A percentile compares a stretch with the other conserved stretches of the same genome.
Evolutionary conservation across 1,140 invertebrate species (phyloP).

Genomic region (Tribolium madens): DNA sequence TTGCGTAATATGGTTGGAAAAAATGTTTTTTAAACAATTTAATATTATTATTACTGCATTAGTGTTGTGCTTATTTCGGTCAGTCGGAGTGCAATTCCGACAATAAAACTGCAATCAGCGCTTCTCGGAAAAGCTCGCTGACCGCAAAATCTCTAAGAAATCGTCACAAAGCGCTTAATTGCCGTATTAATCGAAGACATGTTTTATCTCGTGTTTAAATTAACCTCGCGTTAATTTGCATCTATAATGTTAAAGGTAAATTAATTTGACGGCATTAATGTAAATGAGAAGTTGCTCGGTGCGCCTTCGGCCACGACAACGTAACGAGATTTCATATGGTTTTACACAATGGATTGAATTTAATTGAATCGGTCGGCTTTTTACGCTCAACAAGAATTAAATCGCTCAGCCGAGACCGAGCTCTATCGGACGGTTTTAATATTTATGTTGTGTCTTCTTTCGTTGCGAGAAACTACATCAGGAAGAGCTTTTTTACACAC

Average conservation of each 20-base stretch:
- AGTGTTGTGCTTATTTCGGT: not conserved
- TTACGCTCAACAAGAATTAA: not conserved
- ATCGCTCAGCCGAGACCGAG: not conserved
- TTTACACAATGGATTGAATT: slow-evolving; percentile 32
- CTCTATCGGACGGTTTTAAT: not conserved
- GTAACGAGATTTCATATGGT: slow-evolving; percentile 37
- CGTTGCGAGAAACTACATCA: not conserved
- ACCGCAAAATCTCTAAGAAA: slow-evolving; percentile 16
- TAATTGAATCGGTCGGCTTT: slow-evolving; percentile 23
- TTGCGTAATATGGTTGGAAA: not conserved
- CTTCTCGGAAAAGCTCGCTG: not conserved
- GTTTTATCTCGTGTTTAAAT: slow-evolving; percentile 61
- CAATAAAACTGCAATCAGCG: not conserved
- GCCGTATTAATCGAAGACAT: slow-evolving; percentile 60
- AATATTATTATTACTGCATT: not conserved
- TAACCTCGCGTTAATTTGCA: slow-evolving; percentile 61
- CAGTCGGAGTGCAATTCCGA: too few species aligned
- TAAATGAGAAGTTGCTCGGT: slow-evolving; percentile 54
- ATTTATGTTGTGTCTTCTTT: not conserved
- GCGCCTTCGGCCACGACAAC: not conserved
- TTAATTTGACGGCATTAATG: slow-evolving; percentile 62
- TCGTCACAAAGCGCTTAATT: slow-evolving; percentile 56
- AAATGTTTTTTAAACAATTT: not conserved
- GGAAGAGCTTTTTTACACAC: not conserved
- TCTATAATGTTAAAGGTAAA: slow-evolving; percentile 60